A percentile compares a stretch with the other conserved stretches of the same genome.
Evolutionary conservation across 2,797 vertebrate species (phyloP).

Genomic region (Danio choprae): DNA sequence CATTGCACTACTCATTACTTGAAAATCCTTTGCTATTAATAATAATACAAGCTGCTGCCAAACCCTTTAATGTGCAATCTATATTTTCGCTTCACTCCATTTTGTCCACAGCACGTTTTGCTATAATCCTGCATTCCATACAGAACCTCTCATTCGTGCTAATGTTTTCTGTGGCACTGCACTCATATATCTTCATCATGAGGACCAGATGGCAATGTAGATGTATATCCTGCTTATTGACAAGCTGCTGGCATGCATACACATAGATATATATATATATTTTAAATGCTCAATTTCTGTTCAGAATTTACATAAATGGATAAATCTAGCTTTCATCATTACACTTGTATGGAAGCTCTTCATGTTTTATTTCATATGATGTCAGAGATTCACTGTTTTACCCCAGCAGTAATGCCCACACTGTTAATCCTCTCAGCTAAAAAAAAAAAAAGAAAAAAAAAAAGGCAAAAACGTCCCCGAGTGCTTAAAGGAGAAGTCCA

Average conservation of each 20-base stretch:
- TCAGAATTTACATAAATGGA: background rate
- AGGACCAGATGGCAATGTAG: slow-evolving; percentile 58
- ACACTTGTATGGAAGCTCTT: background rate
- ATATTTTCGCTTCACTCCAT: slow-evolving; percentile 2
- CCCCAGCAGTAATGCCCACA: slow-evolving; percentile 18
- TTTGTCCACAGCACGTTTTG: slow-evolving; percentile 11
- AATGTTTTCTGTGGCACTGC: slow-evolving; percentile 52
- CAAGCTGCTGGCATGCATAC: slow-evolving; percentile 21
- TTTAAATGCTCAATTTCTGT: background rate
- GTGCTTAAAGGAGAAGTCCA: slow-evolving; percentile 27
- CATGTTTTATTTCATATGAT: background rate
- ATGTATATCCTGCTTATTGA: slow-evolving; percentile 47
- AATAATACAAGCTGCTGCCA: too few species aligned
- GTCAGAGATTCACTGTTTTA: slow-evolving; percentile 13
- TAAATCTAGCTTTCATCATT: background rate
- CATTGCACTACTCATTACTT: too few species aligned
- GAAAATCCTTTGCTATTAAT: too few species aligned
- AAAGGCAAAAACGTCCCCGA: slow-evolving; percentile 7
- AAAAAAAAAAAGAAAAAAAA: background rate
- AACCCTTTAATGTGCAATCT: background rate
- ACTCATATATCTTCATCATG: slow-evolving; percentile 41
- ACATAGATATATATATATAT: background rate
- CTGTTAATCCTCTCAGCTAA: slow-evolving; percentile 36
- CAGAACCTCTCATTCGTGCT: slow-evolving; percentile 39
- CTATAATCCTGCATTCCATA: slow-evolving; percentile 45